phyloP scores from a whole-genome alignment of 2,888 invertebrate genomes.

The Habroteleia sp. region DNA sequence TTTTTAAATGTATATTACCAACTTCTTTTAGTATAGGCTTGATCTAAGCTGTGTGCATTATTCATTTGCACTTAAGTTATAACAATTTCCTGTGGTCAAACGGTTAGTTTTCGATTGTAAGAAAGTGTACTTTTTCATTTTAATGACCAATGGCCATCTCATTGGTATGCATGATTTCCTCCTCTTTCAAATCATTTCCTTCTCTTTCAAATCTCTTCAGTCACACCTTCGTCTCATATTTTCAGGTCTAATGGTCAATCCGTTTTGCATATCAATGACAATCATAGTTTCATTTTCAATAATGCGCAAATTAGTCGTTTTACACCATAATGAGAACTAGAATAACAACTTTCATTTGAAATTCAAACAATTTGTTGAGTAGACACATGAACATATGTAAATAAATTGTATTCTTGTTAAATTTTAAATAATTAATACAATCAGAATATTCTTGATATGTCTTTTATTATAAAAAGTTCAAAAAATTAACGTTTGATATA shows the following conservation, averaged over 20 bases:
- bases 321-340: too few relatives aligned
- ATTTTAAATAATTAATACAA: too few relatives aligned
- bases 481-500: too few relatives aligned
- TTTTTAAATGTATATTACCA: too few relatives aligned
- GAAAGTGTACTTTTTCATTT: slow-evolving; percentile 77
- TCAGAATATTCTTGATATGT: too few relatives aligned
- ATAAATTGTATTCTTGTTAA: too few relatives aligned
- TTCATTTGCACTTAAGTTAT: slow-evolving; percentile 70
- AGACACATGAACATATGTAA: too few relatives aligned
- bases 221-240: slow-evolving; percentile 61
- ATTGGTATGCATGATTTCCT: slow-evolving; percentile 62
- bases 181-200: slow-evolving; percentile 44
- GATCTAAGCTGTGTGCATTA: too few relatives aligned
- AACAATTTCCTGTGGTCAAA: slow-evolving; percentile 69
- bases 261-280: slow-evolving; percentile 62
- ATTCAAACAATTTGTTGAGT: neutral
- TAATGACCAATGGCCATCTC: slow-evolving; percentile 77
- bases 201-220: slow-evolving; percentile 39
- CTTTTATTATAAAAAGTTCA: too few relatives aligned
- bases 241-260: slow-evolving; percentile 54
- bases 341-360: neutral
- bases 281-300: slow-evolving; percentile 35
- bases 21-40: too few relatives aligned
- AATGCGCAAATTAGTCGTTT: slow-evolving; percentile 32
- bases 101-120: slow-evolving; percentile 65